Conservation (phyloP, 2,888 invertebrate species). For the Germaria angustata region DNA sequence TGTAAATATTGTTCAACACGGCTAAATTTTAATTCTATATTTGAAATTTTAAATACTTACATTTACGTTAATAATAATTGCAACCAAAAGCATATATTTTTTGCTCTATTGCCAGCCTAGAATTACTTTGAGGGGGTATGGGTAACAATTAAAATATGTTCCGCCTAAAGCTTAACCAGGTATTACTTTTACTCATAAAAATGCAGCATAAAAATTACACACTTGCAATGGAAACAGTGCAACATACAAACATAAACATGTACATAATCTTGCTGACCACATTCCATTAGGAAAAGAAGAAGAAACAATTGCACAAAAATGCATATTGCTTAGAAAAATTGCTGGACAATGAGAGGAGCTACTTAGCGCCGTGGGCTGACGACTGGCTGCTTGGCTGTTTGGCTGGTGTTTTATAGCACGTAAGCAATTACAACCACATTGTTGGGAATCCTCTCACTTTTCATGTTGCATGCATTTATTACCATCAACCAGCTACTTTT, state of each 20-base stretch:
- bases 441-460: slow-evolving; percentile 79
- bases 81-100: too few species aligned
- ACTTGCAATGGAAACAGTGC: slow-evolving; percentile 21
- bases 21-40: too few species aligned
- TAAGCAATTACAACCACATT: slow-evolving; percentile 47
- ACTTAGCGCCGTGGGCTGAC: slow-evolving; percentile 38
- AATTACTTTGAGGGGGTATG: too few species aligned
- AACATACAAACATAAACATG: background rate
- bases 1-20: too few species aligned
- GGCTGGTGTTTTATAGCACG: slow-evolving; percentile 24
- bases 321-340: background rate
- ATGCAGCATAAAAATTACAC: background rate
- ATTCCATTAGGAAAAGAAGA: slow-evolving; percentile 24
- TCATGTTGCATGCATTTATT: slow-evolving; percentile 56
- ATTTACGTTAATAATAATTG: too few species aligned
- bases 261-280: slow-evolving; percentile 38
- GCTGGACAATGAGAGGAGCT: slow-evolving; percentile 26
- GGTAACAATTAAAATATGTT: too few species aligned
- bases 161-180: too few species aligned
- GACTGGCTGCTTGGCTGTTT: background rate
- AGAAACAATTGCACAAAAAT: background rate
- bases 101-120: too few species aligned
- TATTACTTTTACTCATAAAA: background rate
- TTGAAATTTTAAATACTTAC: too few species aligned
- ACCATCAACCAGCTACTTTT: slow-evolving; percentile 42